phyloP scores from a whole-genome alignment of 2,113 vertebrate species.

The Psittacula cyanocephala region DNA sequence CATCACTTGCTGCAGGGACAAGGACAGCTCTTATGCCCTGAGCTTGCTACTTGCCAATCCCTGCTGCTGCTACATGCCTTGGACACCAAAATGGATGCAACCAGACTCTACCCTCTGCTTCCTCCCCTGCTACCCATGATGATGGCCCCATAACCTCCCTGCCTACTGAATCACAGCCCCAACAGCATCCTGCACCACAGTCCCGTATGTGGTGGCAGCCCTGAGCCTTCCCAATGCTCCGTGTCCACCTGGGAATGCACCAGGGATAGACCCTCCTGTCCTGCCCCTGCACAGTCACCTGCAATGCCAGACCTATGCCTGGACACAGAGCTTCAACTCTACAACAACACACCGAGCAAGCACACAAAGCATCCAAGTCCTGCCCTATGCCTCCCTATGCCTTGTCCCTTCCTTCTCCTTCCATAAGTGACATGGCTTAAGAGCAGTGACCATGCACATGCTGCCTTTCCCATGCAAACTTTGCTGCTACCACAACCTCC shows the following conservation, averaged over 20 bases:
- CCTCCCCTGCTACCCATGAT: background rate
- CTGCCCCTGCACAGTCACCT: background rate
- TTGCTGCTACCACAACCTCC: background rate
- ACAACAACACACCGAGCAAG: background rate
- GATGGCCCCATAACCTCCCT: accelerated
- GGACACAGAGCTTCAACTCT: background rate
- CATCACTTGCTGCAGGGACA: background rate
- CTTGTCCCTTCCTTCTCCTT: background rate
- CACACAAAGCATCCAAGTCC: background rate
- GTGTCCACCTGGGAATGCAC: background rate
- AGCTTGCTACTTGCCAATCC: background rate
- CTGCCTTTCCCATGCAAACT: background rate
- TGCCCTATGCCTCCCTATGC: background rate
- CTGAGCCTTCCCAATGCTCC: background rate
- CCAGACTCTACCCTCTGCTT: background rate
- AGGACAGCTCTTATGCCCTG: background rate
- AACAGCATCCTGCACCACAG: accelerated
- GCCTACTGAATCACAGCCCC: background rate
- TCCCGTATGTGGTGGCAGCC: no score
- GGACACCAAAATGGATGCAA: background rate
- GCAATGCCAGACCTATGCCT: background rate
- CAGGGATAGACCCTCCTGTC: background rate
- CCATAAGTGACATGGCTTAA: background rate
- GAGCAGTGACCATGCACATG: accelerated
- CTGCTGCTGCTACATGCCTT: background rate